Conservation (phyloP, 2,888 invertebrate species). For the Parnassius glacialis region DNA sequence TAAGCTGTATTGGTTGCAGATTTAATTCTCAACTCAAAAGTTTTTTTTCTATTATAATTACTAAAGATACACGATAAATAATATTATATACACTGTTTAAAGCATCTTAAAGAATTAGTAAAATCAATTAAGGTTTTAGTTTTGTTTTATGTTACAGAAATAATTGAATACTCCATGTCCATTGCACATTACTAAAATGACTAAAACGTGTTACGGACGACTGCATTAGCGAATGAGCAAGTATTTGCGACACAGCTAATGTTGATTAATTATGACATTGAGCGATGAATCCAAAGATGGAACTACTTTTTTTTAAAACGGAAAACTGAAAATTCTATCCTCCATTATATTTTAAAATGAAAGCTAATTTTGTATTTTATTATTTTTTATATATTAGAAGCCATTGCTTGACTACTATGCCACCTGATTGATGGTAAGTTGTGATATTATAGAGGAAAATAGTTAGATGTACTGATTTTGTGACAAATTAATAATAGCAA, state of each 20-base stretch:
- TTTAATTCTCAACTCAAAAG: no score
- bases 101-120: no score
- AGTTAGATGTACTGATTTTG: no score
- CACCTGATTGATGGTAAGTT: no score
- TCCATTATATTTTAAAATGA: background rate
- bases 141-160: background rate
- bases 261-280: conserved; percentile 22
- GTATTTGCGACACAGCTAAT: conserved; percentile 6
- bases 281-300: conserved; percentile 17
- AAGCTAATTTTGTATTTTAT: background rate
- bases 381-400: background rate
- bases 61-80: no score
- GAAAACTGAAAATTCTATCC: conserved; percentile 1
- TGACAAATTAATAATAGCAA: no score
- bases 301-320: conserved; percentile 6
- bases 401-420: no score
- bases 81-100: no score
- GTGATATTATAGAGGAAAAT: no score
- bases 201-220: background rate
- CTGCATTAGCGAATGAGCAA: conserved; percentile 10
- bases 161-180: background rate
- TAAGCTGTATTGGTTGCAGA: no score
- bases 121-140: no score
- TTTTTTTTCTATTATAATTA: no score
- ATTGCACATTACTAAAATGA: background rate